phyloP scores from a whole-genome alignment of 1,140 invertebrate species.

The Zaprionus nigranus region DNA sequence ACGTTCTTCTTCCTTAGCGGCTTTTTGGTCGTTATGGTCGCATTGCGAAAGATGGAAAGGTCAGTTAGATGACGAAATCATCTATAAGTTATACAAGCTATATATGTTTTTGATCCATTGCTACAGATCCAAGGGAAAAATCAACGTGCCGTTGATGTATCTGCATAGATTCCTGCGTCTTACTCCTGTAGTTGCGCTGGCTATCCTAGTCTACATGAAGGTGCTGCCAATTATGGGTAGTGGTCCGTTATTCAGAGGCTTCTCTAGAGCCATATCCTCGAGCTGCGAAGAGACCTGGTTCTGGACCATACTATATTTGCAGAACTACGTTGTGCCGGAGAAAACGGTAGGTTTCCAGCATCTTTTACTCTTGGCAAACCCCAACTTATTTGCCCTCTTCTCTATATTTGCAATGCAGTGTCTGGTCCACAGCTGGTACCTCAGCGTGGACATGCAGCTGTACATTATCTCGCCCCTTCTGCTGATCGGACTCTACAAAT shows the following conservation, averaged over 20 bases:
- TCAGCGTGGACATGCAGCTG: constrained; percentile 94
- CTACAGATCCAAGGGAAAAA: constrained; percentile 47
- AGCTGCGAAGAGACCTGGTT: constrained; percentile 63
- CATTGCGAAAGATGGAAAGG: constrained; percentile 54
- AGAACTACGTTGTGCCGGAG: constrained; percentile 52
- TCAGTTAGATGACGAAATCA: constrained; percentile 19
- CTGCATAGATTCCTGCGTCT: constrained; percentile 66
- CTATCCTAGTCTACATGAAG: constrained; percentile 41
- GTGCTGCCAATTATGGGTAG: constrained; percentile 32
- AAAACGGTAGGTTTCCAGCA: constrained; percentile 23
- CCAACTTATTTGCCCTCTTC: neutral
- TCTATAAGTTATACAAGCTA: neutral
- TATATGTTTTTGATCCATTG: neutral
- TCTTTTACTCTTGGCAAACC: neutral
- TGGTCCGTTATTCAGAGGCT: constrained; percentile 32
- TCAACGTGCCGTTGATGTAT: constrained; percentile 69
- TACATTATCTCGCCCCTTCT: constrained; percentile 91
- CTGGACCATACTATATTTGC: constrained; percentile 57
- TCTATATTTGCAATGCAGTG: constrained; percentile 87
- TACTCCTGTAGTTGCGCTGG: constrained; percentile 54
- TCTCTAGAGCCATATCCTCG: neutral
- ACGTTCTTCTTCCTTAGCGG: constrained; percentile 69
- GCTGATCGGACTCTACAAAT: constrained; percentile 88
- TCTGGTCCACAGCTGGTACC: constrained; percentile 94
- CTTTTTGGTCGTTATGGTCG: constrained; percentile 48